Conservation (phyloP, 2,113 vertebrate species). For the Thalassarche chlororhynchos region DNA sequence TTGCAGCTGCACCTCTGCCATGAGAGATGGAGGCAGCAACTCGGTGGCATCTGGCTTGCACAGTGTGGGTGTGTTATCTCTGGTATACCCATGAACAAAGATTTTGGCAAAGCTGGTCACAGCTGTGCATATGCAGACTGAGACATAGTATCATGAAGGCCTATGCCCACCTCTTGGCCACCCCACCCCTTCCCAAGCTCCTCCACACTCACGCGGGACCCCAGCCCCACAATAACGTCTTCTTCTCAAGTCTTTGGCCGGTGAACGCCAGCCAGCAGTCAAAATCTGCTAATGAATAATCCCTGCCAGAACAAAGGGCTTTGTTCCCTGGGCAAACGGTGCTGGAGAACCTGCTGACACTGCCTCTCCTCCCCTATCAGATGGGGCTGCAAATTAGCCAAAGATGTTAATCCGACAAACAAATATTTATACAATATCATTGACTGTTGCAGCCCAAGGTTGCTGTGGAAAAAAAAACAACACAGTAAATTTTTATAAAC, state of each 20-base stretch:
- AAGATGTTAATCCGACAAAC: neutral
- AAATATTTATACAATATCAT: constrained; percentile 19
- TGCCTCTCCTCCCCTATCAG: neutral
- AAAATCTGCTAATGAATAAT: neutral
- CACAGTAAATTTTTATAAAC: neutral
- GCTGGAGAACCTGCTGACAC: neutral
- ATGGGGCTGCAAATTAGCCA: neutral
- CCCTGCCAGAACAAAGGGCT: neutral
- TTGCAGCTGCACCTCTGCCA: neutral
- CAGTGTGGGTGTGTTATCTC: neutral
- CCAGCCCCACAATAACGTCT: neutral
- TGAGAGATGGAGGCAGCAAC: neutral
- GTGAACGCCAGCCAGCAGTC: neutral
- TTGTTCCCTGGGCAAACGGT: neutral
- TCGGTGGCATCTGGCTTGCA: neutral
- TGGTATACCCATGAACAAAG: neutral
- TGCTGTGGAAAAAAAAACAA: neutral
- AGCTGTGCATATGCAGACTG: neutral
- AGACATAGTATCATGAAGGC: neutral
- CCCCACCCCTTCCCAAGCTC: neutral
- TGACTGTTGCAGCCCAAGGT: neutral
- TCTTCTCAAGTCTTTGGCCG: neutral
- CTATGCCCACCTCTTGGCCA: neutral
- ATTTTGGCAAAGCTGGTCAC: neutral
- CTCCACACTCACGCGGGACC: fast-evolving